Evolutionary conservation across 2,888 invertebrate species (phyloP), one percentile per base, ranked within the genome.

Genomic region (Stenodera caucasica): DNA sequence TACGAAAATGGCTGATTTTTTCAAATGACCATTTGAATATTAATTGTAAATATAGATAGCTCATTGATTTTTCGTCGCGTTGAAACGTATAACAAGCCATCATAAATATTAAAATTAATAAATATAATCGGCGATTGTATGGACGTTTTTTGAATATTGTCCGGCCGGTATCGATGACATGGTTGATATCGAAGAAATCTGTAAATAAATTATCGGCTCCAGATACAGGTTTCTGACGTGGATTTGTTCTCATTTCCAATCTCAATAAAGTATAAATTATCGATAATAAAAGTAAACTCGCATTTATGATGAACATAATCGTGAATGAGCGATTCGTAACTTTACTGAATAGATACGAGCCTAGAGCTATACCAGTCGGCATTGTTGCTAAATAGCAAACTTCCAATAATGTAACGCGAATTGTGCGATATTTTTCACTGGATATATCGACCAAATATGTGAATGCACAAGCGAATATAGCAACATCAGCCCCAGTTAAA

Each of bases 61-160:
- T 84, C 74, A 91, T 88, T 18, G 86, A 86, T 65, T 87, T 88
- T 74, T 94, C 94, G 75, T 94, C 94, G 75, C 92, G 84, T 78
- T 92, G 92, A 75, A 92, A 92, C 53, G 91, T 90, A 71, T 92
- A 93, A 53, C 91, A 82, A 0, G 86, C 87, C 91, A 92, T 91
- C 15, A 89, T 85, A 9, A 88, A 71, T 11, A 93, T 83, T n/a
- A 92, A 78, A 35, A 91, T 81, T 79, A 88, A 84, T 2, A 93
- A 77, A 67, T 87, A 89, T 32, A 84, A 73, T 65, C 90, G 83
- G 9, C 86, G 81, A 61, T 85, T 83, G 5, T 84, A 81, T 0
- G 81, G 72, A 11, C 93, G 82, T 50, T 79, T 82, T 71, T 86
- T 90, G 0, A 83, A 77, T 4, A 92, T 72, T 0, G 90, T 88